Base-by-base conservation (phyloP, 2,113 vertebrate species). In the Salvelinus sp. region DNA sequence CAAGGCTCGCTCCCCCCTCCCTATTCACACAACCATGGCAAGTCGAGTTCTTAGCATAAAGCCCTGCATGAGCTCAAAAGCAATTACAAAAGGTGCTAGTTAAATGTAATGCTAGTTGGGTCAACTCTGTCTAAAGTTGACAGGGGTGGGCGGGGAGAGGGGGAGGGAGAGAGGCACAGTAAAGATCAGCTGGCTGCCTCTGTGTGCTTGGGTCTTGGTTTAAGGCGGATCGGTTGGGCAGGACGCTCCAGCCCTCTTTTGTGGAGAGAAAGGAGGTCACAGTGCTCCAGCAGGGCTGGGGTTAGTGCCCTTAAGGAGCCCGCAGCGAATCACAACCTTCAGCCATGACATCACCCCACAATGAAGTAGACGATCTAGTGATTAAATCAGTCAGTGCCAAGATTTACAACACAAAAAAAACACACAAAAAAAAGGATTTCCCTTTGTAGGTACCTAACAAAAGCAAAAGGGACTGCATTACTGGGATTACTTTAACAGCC, bases 271-370 rank as follows among this genome's bases (percentile, higher is more conserved):
- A 88, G 70, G 79, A 86, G 88, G 86, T 90, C 89, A 90, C 75
- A 48, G 80, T 82, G 79, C 70, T 82, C 78, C 71, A 83, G 64
- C 76, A 48, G 67, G 71, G 65, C 83, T 73, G 73, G 73, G 82
- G 83, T 81, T 80, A 82, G 82, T 78, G 76, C 75, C 80, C 86
- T 76, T 79, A 73, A 86, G 82, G 77, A 88, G 80, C 73, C 68
- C 47, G 78, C 76, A 87, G 80, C 80, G 81, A 92, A 90, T 88
- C 30, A 76, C 68, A 84, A 77, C 47, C 66, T 82, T 48, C 63
- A 67, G 77, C 75, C 44, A 83, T 90, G 87, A 90, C 84, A 87
- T 91, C 89, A 90, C 83, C 86, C 69, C 76, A 84, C 81, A 82
- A 80, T 79, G 72, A 85, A 85, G 88, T 82, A 76, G 83, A 88